These are phyloP conservation scores for Apodemia hepburni DNA, from an alignment of 2,888 invertebrate genomes.

Conservation along the genomic window DNA sequence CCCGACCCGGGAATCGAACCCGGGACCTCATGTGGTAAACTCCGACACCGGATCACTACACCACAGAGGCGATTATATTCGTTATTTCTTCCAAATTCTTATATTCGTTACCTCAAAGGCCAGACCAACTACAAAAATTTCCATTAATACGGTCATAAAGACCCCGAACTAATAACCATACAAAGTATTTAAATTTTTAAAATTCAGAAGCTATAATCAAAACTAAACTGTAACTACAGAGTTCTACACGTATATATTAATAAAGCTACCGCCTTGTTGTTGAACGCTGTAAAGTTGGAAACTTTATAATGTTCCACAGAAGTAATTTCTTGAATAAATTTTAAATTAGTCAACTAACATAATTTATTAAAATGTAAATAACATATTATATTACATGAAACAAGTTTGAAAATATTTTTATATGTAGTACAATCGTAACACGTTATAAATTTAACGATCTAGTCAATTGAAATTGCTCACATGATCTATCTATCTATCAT, in stretches of 20 bases:
- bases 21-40: no score
- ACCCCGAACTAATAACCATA: no score
- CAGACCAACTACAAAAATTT: background rate
- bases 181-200: slow-evolving; percentile 8
- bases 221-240: slow-evolving; percentile 11
- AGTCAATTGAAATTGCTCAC: no score
- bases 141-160: slow-evolving; percentile 22
- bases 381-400: background rate
- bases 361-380: slow-evolving; percentile 7
- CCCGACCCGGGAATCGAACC: no score
- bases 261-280: slow-evolving; percentile 12
- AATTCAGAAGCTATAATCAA: slow-evolving; percentile 5
- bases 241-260: slow-evolving; percentile 14
- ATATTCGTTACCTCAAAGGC: background rate
- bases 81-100: no score
- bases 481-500: no score
- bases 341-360: slow-evolving; percentile 8
- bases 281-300: slow-evolving; percentile 11
- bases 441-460: no score
- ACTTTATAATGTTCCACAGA: slow-evolving; percentile 10
- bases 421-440: no score
- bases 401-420: background rate
- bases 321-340: slow-evolving; percentile 15
- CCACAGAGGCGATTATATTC: no score
- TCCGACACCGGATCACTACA: no score